phyloP scores from a whole-genome alignment of 2,797 vertebrate genomes.

The Sciurus carolinensis region DNA sequence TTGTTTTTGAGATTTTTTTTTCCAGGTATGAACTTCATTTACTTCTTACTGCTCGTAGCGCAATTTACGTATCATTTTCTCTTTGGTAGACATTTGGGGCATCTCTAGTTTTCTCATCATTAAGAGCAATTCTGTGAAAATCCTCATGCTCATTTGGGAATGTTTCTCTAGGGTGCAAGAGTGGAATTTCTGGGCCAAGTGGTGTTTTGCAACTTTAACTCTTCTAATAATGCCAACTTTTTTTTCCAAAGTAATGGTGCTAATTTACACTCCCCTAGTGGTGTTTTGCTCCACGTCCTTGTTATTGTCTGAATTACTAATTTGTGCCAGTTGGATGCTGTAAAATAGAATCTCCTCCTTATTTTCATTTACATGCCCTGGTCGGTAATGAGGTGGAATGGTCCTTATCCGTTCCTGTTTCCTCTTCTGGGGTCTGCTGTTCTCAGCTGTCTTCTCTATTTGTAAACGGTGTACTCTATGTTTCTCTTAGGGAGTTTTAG shows the following conservation, averaged over 20 bases:
- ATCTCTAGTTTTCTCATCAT: neutral
- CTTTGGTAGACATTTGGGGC: neutral
- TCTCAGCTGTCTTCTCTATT: neutral
- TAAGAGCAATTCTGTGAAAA: neutral
- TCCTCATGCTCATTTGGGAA: neutral
- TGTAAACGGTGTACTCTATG: neutral
- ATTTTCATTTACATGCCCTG: neutral
- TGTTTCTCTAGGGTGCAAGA: neutral
- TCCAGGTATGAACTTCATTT: neutral
- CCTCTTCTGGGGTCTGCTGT: neutral
- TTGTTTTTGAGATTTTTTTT: neutral
- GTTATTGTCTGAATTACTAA: neutral
- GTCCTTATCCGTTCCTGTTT: neutral
- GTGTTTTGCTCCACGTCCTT: neutral
- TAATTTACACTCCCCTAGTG: neutral
- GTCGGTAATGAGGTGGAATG: neutral
- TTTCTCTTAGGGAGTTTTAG: neutral
- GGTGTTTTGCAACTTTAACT: neutral
- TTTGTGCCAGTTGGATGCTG: neutral
- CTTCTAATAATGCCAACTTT: neutral
- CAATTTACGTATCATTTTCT: neutral
- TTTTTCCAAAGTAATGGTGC: neutral
- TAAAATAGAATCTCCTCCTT: slow-evolving; percentile 1
- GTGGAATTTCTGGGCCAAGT: neutral
- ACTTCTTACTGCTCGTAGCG: neutral